Conservation (phyloP, 2,113 vertebrate species). For the Sinocyclocheilus rhinocerous region DNA sequence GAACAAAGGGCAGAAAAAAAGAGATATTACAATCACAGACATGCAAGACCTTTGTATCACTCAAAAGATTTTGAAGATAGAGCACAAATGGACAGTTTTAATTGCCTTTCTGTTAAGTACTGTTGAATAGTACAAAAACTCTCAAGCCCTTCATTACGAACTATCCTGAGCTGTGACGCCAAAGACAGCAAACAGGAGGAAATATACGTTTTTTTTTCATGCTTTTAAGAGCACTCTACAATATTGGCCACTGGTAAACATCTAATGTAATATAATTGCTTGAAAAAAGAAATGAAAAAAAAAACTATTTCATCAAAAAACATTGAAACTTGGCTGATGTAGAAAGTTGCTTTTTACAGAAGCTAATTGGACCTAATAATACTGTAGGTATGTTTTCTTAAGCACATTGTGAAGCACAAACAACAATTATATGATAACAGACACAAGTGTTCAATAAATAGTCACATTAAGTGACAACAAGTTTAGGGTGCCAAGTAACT, state of each 20-base stretch:
- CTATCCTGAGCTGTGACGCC: neutral
- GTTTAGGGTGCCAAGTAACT: neutral
- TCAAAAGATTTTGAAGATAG: too few relatives aligned
- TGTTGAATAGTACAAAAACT: too few relatives aligned
- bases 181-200: neutral
- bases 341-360: neutral
- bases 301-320: neutral
- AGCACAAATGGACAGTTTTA: too few relatives aligned
- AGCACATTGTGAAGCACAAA: neutral
- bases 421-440: neutral
- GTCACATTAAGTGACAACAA: neutral
- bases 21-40: too few relatives aligned
- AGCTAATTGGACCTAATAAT: neutral
- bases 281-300: neutral
- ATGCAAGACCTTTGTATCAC: too few relatives aligned
- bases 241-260: neutral
- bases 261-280: neutral
- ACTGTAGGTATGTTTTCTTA: neutral
- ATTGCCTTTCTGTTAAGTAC: too few relatives aligned
- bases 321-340: neutral
- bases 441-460: neutral
- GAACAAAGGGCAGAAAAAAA: too few relatives aligned
- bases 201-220: neutral
- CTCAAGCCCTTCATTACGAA: neutral
- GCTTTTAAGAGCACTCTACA: constrained; percentile 18